Percentiles rank a stretch among this genome's conserved stretches.
Evolutionary conservation across 2,113 vertebrate genomes (phyloP).

Genomic region (Uropsilus gracilis): DNA sequence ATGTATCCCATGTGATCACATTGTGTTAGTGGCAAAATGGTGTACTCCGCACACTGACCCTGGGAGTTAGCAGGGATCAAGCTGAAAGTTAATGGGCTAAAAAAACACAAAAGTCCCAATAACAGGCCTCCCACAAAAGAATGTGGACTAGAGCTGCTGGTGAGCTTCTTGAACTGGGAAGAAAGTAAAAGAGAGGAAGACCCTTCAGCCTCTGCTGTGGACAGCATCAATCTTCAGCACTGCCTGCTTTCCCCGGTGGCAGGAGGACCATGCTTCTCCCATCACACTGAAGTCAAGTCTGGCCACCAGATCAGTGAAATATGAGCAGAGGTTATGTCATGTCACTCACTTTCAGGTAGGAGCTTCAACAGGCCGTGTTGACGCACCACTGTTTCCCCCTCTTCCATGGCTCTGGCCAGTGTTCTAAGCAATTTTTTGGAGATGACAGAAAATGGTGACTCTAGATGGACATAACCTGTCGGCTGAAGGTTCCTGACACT

Average conservation of each 20-base stretch:
- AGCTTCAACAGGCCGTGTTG: neutral
- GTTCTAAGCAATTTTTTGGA: neutral
- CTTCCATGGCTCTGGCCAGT: neutral
- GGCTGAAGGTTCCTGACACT: neutral
- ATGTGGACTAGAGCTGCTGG: neutral
- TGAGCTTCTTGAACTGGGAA: neutral
- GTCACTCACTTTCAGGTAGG: neutral
- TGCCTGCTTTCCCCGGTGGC: neutral
- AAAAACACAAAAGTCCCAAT: neutral
- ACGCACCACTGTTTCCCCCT: neutral
- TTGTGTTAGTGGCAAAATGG: neutral
- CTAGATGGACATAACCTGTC: neutral
- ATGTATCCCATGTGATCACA: neutral
- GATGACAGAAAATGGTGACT: neutral
- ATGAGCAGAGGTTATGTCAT: neutral
- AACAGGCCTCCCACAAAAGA: neutral
- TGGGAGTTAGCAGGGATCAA: neutral
- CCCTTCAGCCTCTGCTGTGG: neutral
- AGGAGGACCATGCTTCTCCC: neutral
- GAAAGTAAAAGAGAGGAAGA: neutral
- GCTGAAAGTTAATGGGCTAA: neutral
- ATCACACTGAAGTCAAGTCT: neutral
- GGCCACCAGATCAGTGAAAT: neutral
- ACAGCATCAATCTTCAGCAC: neutral
- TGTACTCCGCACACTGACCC: neutral